Conservation (phyloP, 35 echinoderm and acorn worm species). For the Heliocidaris tuberculata region DNA sequence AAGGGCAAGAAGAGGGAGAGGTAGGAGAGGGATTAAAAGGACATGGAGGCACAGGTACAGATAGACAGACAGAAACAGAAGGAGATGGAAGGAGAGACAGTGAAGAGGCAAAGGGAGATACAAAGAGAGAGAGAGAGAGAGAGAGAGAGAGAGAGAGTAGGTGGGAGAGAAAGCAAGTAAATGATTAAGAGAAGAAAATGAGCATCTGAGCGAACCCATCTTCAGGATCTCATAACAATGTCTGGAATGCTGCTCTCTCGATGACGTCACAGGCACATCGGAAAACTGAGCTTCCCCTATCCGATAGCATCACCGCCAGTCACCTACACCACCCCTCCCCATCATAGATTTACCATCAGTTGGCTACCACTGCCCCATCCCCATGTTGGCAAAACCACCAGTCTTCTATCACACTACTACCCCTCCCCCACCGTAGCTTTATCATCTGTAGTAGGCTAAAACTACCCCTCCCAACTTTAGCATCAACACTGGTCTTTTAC, state of each 20-base stretch:
- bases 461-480: background rate
- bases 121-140: background rate
- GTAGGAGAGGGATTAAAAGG: too few species aligned
- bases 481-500: background rate
- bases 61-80: background rate
- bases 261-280: constrained; percentile 14
- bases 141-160: constrained; percentile 5
- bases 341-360: background rate
- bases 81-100: background rate
- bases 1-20: too few species aligned
- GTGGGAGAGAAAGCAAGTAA: background rate
- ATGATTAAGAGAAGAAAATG: background rate
- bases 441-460: too few species aligned
- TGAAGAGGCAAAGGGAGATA: background rate
- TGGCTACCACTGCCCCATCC: background rate
- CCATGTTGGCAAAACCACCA: too few species aligned
- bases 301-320: background rate
- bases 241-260: background rate
- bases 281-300: constrained; percentile 19
- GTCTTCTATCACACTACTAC: background rate
- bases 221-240: constrained; percentile 36
- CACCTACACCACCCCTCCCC: background rate
- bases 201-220: constrained; percentile 30
- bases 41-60: background rate
- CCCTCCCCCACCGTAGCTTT: background rate